These are phyloP conservation scores for Muntiacus muntjak DNA, from an alignment of 2,113 vertebrate genomes.

Conservation along the genomic window DNA sequence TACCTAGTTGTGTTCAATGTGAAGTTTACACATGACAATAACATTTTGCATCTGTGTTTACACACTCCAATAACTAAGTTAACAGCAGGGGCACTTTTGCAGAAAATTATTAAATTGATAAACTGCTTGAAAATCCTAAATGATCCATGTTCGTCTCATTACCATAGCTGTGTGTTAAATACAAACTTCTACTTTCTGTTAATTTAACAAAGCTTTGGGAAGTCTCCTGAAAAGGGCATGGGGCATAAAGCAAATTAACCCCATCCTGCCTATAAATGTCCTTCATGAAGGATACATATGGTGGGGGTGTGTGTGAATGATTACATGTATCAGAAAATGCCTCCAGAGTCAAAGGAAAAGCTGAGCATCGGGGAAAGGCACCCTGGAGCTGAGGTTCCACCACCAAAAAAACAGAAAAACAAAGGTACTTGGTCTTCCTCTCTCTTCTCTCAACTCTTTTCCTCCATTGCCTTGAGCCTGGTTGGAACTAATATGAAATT, in stretches of 20 bases:
- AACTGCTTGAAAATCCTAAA: conserved; percentile 61
- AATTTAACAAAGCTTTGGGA: neutral
- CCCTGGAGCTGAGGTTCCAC: neutral
- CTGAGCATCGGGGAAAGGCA: neutral
- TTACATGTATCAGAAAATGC: fast-evolving
- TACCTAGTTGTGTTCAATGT: conserved; percentile 50
- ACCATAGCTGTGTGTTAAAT: conserved; percentile 25
- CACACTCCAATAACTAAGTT: conserved; percentile 71
- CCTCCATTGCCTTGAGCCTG: neutral
- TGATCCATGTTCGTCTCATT: neutral
- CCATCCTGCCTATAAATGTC: neutral
- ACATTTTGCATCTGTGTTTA: conserved; percentile 74
- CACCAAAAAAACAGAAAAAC: no score
- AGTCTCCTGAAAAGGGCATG: neutral
- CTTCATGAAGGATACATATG: fast-evolving
- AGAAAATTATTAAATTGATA: conserved; percentile 75
- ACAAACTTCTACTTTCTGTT: conserved; percentile 14
- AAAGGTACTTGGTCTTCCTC: neutral
- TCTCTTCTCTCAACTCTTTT: neutral
- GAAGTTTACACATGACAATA: conserved; percentile 68
- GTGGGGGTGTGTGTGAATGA: fast-evolving
- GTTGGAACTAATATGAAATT: neutral
- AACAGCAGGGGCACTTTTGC: conserved; percentile 69
- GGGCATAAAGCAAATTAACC: neutral
- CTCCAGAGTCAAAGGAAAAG: neutral